Evolutionary conservation across 2,797 vertebrate genomes (phyloP), one percentile per base, ranked within the genome.

Genomic region (Borostomias antarcticus): DNA sequence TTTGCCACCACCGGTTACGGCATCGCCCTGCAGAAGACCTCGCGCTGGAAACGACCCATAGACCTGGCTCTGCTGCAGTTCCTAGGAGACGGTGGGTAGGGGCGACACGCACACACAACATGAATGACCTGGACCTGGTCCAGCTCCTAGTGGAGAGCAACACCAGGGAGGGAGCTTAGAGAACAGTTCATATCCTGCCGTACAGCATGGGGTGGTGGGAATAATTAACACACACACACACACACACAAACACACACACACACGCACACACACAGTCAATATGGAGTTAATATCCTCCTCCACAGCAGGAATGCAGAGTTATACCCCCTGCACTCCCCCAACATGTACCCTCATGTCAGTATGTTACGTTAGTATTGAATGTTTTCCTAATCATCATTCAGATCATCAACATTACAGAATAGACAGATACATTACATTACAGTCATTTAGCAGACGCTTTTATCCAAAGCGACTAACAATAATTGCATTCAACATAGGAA

Each of bases 1-100:
- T 99, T 99, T 15, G 97, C 97, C 75, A 97, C 97, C 81, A 99
- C 98, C 0, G 98, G 98, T 68, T 99, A 99, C 0, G 98, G 98
- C 84, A 99, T 99, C 0, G 97, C 98, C 52, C 89, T 99, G 86
- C 95, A 97, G 89, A 98, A 98, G 86, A 94, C 95, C 82, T 99
- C 97, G 0, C 93, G 86, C 66, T 99, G 98, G 98, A 99, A 99
- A 68, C 84, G 97, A 1, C 91, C 91, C 66, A 97, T 99, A 13
- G 97, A 99, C 85, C 89, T 99, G 87, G 97, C 95, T 0, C 93
- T 99, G 69, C 92, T 99, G 73, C 97, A 99, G 89, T 98, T 98
- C 89, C 92, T 99, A 29, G 97, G 97, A 73, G 97, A 99, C 0
- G 97, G 98, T 97, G 73, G 63, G 88, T 43, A 66, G 60, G 53